Percentiles rank a stretch among this genome's conserved stretches.
Evolutionary conservation across 2,113 vertebrate genomes (phyloP).

Genomic region (Podarcis raffonei): DNA sequence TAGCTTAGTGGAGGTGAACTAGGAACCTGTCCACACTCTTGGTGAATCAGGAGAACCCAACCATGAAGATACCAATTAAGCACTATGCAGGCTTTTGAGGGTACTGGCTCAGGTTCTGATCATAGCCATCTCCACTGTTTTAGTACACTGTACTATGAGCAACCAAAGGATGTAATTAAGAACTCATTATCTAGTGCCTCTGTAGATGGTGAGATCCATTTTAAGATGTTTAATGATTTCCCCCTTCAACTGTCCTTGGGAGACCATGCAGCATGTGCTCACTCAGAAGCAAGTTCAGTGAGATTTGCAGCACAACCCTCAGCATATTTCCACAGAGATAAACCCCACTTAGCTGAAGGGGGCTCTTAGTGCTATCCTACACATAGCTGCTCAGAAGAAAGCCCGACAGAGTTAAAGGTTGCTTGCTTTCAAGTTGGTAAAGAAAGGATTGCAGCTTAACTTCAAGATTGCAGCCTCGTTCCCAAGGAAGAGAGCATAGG

Average conservation of each 20-base stretch:
- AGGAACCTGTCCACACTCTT: background rate
- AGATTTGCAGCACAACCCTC: background rate
- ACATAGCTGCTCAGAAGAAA: background rate
- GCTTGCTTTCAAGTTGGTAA: background rate
- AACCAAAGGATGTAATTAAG: background rate
- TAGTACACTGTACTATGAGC: background rate
- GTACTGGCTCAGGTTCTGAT: background rate
- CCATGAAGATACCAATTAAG: background rate
- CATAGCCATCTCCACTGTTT: background rate
- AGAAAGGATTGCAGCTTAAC: background rate
- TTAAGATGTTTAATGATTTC: background rate
- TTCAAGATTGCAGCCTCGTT: background rate
- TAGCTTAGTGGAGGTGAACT: too few species aligned
- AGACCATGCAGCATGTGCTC: background rate
- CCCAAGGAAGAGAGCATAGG: background rate
- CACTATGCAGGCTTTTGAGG: background rate
- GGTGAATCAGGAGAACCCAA: background rate
- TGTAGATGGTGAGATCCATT: background rate
- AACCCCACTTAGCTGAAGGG: too few species aligned
- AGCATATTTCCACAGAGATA: background rate
- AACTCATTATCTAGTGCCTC: background rate
- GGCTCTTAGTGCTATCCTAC: background rate
- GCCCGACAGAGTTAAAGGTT: background rate
- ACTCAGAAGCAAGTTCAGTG: too few species aligned
- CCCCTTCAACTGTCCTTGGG: background rate